Conservation (phyloP, 1,140 invertebrate species). For the Holcopasites calliopsidis region DNA sequence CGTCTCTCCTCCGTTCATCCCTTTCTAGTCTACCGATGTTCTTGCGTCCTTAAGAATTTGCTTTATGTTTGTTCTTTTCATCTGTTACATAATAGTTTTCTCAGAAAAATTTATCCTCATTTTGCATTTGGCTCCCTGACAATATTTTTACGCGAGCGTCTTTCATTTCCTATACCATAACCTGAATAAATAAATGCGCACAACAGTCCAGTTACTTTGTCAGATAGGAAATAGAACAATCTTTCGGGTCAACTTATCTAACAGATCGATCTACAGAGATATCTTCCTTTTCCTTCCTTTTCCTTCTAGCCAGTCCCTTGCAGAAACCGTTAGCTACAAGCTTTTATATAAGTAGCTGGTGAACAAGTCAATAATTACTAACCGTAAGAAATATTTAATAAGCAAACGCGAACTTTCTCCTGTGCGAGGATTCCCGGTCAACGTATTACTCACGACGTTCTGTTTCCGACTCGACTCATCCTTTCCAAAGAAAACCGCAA, state of each 20-base stretch:
- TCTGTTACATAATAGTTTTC: too few species aligned
- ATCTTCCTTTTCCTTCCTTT: background rate
- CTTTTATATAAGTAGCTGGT: constrained; percentile 46
- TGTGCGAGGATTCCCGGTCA: background rate
- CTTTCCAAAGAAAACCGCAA: background rate
- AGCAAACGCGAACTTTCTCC: constrained; percentile 64
- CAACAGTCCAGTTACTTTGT: background rate
- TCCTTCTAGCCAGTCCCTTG: background rate
- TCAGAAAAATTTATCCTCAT: too few species aligned
- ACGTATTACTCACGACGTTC: constrained; percentile 2
- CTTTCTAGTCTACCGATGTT: too few species aligned
- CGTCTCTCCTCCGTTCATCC: background rate
- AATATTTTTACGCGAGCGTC: too few species aligned
- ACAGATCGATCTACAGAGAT: background rate
- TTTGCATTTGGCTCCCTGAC: too few species aligned
- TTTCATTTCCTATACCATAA: background rate
- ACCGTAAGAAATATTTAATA: constrained; percentile 57
- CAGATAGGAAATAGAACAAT: background rate
- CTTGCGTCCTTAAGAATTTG: background rate
- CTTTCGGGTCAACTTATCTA: background rate
- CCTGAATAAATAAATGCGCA: background rate
- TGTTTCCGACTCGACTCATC: background rate
- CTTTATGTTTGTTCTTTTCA: background rate
- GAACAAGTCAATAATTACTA: constrained; percentile 43
- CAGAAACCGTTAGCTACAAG: background rate